These are phyloP conservation scores for Epinephelus awoara DNA, from an alignment of 2,797 vertebrate genomes.

Conservation along the genomic window DNA sequence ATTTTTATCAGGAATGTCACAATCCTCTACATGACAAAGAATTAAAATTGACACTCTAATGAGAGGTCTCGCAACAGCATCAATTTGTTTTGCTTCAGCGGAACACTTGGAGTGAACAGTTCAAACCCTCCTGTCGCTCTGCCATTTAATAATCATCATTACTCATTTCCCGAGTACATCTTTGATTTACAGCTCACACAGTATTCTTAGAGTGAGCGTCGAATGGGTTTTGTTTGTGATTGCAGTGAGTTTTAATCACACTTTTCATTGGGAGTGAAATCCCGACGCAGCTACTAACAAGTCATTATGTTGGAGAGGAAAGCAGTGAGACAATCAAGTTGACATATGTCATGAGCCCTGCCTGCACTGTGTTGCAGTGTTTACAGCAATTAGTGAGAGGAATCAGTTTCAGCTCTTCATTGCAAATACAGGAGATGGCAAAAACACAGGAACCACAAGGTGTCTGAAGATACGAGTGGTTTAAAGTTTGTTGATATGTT, in stretches of 20 bases:
- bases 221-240: conserved; percentile 15
- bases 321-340: conserved; percentile 53
- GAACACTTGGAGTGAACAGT: background rate
- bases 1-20: background rate
- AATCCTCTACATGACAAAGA: background rate
- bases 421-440: conserved; percentile 35
- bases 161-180: background rate
- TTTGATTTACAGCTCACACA: conserved; percentile 16
- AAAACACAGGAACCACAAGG: conserved; percentile 18
- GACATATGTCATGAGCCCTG: conserved; percentile 52
- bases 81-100: conserved; percentile 15
- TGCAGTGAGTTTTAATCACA: conserved; percentile 21
- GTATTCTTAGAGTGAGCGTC: conserved; percentile 5
- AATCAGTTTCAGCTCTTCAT: conserved; percentile 67
- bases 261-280: conserved; percentile 20
- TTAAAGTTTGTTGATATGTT: conserved; percentile 52
- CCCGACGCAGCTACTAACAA: conserved; percentile 27
- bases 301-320: conserved; percentile 29
- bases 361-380: conserved; percentile 53
- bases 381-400: conserved; percentile 58
- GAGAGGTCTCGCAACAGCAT: background rate
- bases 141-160: conserved; percentile 8
- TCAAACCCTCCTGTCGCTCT: conserved; percentile 4
- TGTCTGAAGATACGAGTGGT: conserved; percentile 46
- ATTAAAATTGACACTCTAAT: conserved; percentile 22